Evolutionary conservation across 2,797 vertebrate genomes (phyloP), one percentile per base, ranked within the genome.

Genomic region (Sitta carolinensis): DNA sequence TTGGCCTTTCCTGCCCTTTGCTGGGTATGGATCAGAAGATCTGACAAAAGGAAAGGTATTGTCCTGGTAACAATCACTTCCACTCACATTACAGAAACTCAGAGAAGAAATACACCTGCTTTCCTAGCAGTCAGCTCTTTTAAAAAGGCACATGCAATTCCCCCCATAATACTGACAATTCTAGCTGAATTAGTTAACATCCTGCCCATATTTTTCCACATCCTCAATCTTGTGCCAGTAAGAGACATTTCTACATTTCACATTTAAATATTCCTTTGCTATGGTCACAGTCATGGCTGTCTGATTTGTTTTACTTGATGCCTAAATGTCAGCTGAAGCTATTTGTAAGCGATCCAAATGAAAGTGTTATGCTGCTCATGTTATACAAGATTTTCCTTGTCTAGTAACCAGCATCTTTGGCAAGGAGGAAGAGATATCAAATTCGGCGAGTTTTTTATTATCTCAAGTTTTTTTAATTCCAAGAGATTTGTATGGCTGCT

Each of bases 1-100:
- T 40, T 74, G 48, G 87, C 43, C 73, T 72, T 89, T 68, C 27
- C 38, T 87, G 51, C 57, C 79, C 69, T 86, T 92, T 82, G 59
- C 87, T 67, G 86, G 43, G 43, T 43, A 7, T 79, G 73, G 75
- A 87, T 95, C 86, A 84, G 90, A 94, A 76, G 34, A 52, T 58
- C 61, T 83, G 86, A 89, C 81, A 67, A 90, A 94, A 95, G n/a
- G 36, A 83, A 85, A 89, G 75, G 68, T 89, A 67, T 92, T 94
- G 27, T 94, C 25, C 63, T 57, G 72, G 64, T 94, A 82, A 88
- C 91, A 94, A 90, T 95, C 59, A 36, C 83, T 90, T 86, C 88
- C 78, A 77, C 92, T 90, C 70, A 54, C 54, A n/a, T 91, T 94
- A 88, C 90, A 93, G 86, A 74, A 81, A 40, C 59, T 63, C 88